phyloP scores from a whole-genome alignment of 2,797 vertebrate species.

The Xenentodon cancila region DNA sequence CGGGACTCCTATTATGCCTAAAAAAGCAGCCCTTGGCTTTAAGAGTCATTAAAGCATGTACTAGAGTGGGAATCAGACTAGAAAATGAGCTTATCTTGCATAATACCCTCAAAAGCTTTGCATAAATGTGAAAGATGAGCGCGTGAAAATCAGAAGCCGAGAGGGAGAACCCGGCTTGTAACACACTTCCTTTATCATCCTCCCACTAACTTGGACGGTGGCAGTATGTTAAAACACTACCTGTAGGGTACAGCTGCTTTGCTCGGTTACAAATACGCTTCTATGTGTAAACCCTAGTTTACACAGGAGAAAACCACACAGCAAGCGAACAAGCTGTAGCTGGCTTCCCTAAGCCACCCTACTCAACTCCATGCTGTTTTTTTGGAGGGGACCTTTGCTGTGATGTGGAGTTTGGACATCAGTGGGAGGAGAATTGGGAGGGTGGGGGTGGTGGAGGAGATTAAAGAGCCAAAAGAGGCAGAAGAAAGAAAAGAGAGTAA shows the following conservation, averaged over 20 bases:
- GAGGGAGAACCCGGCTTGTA: conserved; percentile 73
- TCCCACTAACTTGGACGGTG: conserved; percentile 81
- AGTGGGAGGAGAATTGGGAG: conserved; percentile 71
- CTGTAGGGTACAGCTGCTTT: conserved; percentile 80
- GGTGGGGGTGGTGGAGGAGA: conserved; percentile 72
- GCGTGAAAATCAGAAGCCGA: conserved; percentile 75
- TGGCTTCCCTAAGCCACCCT: conserved; percentile 68
- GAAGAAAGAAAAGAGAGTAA: conserved; percentile 79
- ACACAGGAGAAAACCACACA: conserved; percentile 65
- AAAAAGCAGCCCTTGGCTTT: conserved; percentile 79
- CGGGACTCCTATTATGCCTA: conserved; percentile 71
- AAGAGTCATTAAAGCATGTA: conserved; percentile 83
- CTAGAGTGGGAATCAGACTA: conserved; percentile 82
- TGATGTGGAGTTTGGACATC: conserved; percentile 74
- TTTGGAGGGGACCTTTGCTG: conserved; percentile 62
- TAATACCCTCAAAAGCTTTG: conserved; percentile 85
- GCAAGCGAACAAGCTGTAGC: conserved; percentile 66
- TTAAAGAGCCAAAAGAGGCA: conserved; percentile 79
- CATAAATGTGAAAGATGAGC: conserved; percentile 83
- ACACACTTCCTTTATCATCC: conserved; percentile 78
- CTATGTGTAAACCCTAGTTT: conserved; percentile 62
- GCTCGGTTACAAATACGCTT: conserved; percentile 60
- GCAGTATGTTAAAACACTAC: conserved; percentile 76
- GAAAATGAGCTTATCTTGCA: conserved; percentile 86
- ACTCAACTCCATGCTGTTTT: conserved; percentile 54